Base-by-base conservation (phyloP, 2,113 vertebrate genomes). In the Alouatta palliata region DNA sequence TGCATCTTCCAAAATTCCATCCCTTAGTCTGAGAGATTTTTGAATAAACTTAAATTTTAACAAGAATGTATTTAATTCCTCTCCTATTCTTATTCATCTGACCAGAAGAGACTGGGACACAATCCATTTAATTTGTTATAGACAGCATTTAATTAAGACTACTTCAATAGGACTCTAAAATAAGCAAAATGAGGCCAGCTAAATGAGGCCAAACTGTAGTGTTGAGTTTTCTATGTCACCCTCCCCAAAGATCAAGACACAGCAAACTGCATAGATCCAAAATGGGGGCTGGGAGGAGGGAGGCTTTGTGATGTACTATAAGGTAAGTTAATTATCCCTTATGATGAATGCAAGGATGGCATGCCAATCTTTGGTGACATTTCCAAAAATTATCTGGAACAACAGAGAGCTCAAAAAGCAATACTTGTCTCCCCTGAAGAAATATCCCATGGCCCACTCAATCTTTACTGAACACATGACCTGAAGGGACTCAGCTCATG, bases 181-280 rank as follows among this genome's bases (percentile, higher is more conserved):
- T 58, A 7, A 84, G 32, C 40, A 40, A 61, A 87, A 75, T 21
- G 13, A 76, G 35, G 6, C 13, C 3, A 40, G 6, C 5, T 2
- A 54, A 37, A 82, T 40, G 4, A 92, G 20, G 13, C 14, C 20
- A 82, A 56, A 64, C 30, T n/a, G 8, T 25, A 58, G 14, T 19
- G 40, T 0, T 87, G 56, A 80, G 8, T 11, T 73, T 30, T 19
- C 8, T 43, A 35, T 45, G 20, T 0, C 6, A 5, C n/a, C 5
- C 20, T 9, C 16, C 8, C 12, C 13, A 6, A 64, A 14, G 2
- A 56, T 3, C 4, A 21, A 49, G 13, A n/a, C 23, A 20, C 17
- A 75, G n/a, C 0, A 82, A 58, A 47, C 6, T 27, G 1, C 1
- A 2, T 20, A 66, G 64, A 35, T 73, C 40, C 40, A 66, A 21